Evolutionary conservation across 2,888 invertebrate genomes (phyloP), one percentile per base, ranked within the genome.

Genomic region (Drosophila mulleri): DNA sequence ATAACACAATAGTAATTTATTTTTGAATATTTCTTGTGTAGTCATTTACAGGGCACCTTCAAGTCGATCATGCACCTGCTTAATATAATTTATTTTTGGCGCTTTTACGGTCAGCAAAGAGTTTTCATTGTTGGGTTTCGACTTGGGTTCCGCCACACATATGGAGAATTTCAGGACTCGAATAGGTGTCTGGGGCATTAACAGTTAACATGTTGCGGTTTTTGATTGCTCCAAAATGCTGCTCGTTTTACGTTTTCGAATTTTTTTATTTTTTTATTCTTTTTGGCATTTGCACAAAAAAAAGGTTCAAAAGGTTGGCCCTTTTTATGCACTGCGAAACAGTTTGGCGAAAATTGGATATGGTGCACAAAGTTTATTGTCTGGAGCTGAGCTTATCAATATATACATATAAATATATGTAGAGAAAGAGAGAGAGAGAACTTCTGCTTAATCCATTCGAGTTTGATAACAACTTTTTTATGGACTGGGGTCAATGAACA

Each of bases 121-220:
- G 47, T 73, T 61, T 67, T 69, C 78, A 74, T 70, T 78, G 77
- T 65, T 42, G 64, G 62, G 62, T 3, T 62, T 16, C 26, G 16
- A 29, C 16, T 32, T 48, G 67, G 67, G 48, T 14, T 53, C 57
- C 20, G 45, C 42, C 42, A 67, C 45, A 69, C 67, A 74, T 73
- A 73, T 69, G 73, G 59, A 54, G 59, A 52, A 42, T 53, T 60
- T 67, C 52, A 35, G 62, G 58, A 44, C 20, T 41, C 84, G 69
- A 84, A 84, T 80, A 75, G 85, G 88, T 82, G 88, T 85, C 88
- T 82, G 76, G 84, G 84, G 84, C 80, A 84, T 87, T 85, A 85
- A 85, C 84, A 82, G 84, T 85, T 85, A 85, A 87, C 84, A 85
- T 85, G 87, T 87, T 84, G 84, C 87, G 84, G 84, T 75, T 84